Conservation (phyloP, 2,797 vertebrate genomes). For the Onychomys torridus region DNA sequence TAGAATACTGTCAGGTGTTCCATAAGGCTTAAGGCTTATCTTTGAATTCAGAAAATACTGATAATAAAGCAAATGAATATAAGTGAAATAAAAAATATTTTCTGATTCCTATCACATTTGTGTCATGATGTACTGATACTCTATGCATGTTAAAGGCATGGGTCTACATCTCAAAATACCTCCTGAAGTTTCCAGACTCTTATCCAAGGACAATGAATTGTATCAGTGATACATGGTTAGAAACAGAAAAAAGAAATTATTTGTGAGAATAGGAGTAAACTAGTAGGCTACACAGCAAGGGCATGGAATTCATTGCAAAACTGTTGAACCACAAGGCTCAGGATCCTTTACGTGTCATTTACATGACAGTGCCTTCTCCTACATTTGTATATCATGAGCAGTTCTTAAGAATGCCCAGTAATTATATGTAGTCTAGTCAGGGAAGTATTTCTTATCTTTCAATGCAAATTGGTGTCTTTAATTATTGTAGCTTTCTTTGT, state of each 20-base stretch:
- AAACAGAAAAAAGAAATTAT: not conserved
- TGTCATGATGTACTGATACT: not conserved
- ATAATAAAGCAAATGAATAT: not conserved
- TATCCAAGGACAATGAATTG: not conserved
- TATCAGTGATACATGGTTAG: not conserved
- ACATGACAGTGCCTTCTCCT: not conserved
- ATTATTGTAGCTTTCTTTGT: not conserved
- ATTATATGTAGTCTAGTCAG: not conserved
- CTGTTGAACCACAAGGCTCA: not conserved
- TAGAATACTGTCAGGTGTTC: not conserved
- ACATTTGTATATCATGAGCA: not conserved
- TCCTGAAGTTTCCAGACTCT: not conserved
- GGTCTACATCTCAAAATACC: not conserved
- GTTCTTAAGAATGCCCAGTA: not conserved
- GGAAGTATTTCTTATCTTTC: not conserved
- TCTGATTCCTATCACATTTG: not conserved
- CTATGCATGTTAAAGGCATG: not conserved
- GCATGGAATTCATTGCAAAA: not conserved
- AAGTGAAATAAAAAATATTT: not conserved
- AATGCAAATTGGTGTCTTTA: not conserved
- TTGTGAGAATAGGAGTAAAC: not conserved
- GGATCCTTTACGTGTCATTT: not conserved
- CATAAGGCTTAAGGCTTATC: not conserved
- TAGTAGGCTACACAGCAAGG: not conserved
- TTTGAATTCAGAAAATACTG: not conserved